A percentile compares a stretch with the other conserved stretches of the same genome.
Conservation (phyloP, 2,888 invertebrate species). For the Oligia latruncula region DNA sequence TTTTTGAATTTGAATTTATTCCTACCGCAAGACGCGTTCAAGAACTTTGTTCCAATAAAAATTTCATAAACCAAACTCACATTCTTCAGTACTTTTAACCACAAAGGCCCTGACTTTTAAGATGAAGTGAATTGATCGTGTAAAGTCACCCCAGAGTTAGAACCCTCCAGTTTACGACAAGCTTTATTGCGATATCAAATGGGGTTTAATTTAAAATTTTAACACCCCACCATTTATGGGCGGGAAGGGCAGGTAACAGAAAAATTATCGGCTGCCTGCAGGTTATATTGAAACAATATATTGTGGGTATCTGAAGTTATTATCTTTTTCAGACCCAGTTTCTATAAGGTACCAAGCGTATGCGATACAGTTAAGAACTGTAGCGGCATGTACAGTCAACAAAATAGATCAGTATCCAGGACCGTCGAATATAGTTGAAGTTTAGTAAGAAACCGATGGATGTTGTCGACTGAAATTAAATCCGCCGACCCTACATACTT, state of each 20-base stretch:
- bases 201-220: slow-evolving; percentile 74
- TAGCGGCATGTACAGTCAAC: no score
- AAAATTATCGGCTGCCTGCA: slow-evolving; percentile 62
- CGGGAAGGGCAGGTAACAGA: slow-evolving; percentile 58
- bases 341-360: background rate
- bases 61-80: slow-evolving; percentile 18
- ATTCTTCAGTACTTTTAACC: slow-evolving; percentile 30
- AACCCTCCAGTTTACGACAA: slow-evolving; percentile 66
- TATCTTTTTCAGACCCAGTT: slow-evolving; percentile 8
- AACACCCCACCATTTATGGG: slow-evolving; percentile 63
- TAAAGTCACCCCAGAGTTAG: slow-evolving; percentile 54
- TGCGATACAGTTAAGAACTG: background rate
- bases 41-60: slow-evolving; percentile 9
- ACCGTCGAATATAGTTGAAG: no score
- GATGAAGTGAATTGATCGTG: slow-evolving; percentile 56
- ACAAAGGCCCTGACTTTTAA: slow-evolving; percentile 41
- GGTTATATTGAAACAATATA: slow-evolving; percentile 57
- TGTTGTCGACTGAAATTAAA: no score
- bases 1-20: background rate
- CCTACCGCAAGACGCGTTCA: background rate
- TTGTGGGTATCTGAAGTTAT: slow-evolving; percentile 16
- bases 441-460: no score
- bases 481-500: no score
- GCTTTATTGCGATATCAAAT: slow-evolving; percentile 71
- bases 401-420: no score